Percentiles rank a stretch among this genome's conserved stretches.
Conservation (phyloP, 2,888 invertebrate genomes). For the Eupsilia transversa region DNA sequence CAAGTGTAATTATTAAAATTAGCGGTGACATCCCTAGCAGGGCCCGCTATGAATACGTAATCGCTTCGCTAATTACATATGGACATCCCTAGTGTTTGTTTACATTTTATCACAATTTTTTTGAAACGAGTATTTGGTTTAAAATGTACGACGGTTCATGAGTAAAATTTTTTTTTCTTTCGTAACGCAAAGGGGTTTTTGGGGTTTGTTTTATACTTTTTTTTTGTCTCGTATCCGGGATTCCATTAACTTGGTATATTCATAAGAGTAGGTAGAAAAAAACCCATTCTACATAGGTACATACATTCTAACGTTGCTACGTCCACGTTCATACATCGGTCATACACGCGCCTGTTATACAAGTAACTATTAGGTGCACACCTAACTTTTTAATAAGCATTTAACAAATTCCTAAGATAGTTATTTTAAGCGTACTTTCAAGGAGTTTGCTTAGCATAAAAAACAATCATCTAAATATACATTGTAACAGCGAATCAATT, state of each 20-base stretch:
- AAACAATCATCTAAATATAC: no score
- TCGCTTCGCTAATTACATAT: conserved; percentile 36
- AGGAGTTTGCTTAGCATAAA: no score
- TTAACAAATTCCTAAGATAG: no score
- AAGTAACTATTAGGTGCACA: no score
- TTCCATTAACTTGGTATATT: background rate
- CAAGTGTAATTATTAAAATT: conserved; percentile 58
- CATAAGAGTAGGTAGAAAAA: no score
- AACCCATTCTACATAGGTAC: no score
- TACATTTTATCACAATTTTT: conserved; percentile 8
- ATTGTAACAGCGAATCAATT: no score
- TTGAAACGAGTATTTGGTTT: background rate
- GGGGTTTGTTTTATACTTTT: background rate
- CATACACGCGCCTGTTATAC: no score
- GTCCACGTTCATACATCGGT: no score
- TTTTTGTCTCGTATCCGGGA: background rate
- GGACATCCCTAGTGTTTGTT: conserved; percentile 31
- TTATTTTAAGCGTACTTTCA: no score
- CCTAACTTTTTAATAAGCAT: no score
- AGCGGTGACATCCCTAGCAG: conserved; percentile 42
- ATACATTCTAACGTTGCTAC: no score
- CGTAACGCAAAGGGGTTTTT: background rate
- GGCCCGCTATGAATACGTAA: conserved; percentile 51
- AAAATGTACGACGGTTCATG: background rate
- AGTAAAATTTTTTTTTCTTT: background rate